Base-by-base conservation (phyloP, 2,888 invertebrate genomes). In the Tortricodes alternella region DNA sequence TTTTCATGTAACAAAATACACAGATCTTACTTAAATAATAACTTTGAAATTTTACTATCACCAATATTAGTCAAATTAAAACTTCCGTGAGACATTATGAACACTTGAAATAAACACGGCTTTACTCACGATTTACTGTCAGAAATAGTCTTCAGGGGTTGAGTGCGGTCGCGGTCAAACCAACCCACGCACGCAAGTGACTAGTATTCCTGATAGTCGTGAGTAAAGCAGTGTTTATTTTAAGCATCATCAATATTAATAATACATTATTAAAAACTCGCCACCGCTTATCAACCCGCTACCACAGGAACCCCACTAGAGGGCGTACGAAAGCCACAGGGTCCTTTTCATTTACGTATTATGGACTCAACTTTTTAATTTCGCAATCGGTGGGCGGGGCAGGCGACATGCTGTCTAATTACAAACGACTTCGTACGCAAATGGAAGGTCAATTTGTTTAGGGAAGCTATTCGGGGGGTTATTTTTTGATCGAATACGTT, bases 381-480 rank as follows among this genome's bases (percentile, higher is more conserved):
- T 73, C 60, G 63, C 74, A 73, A 83, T 76, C 71, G 76, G 73
- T 82, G 80, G 85, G 84, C 82, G 72, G 70, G 64, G 59, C 64
- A 63, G 72, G 71, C 82, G 83, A 80, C 85, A 84, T 83, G 79
- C 81, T 71, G 83, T 74, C 80, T 83, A 83, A 85, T 86, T 80
- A 75, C 68, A 72, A 67, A 61, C n/a, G 68, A 66, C 62, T 63
- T 65, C 65, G 64, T 62, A 52, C 23, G 43, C 21, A n/a, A 19
- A 44, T 9, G 43, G 46, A 15, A 41, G 50, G 44, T 56, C 50
- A 50, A 56, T 23, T 53, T 34, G 23, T 53, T 34, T 24, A 24
- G 46, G 34, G 32, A 41, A 23, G 7, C 44, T 16, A 29, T 18
- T 29, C n/a, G n/a, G 18, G 16, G 29, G 11, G 16, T 23, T 11